These are phyloP conservation scores for Aphelenchoides avenae DNA, from an alignment of 1,140 invertebrate genomes.

Conservation along the genomic window DNA sequence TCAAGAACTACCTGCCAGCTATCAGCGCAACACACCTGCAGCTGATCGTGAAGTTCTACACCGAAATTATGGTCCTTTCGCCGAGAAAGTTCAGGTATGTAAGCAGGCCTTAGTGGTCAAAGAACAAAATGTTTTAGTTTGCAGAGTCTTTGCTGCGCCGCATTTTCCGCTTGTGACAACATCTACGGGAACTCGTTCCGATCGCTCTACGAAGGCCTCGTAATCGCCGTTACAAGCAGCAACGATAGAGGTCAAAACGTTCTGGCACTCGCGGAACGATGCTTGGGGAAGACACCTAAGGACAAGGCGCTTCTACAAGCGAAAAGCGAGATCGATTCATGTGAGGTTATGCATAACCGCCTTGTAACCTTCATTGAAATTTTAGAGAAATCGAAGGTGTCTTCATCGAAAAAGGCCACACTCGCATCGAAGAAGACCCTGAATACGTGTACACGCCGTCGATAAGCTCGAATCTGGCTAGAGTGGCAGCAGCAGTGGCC, in stretches of 20 bases:
- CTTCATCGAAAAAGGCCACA: slow-evolving; percentile 77
- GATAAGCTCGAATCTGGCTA: slow-evolving; percentile 80
- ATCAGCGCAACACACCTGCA: slow-evolving; percentile 67
- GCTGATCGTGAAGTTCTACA: slow-evolving; percentile 81
- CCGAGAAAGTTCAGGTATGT: slow-evolving; percentile 69
- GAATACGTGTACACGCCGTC: slow-evolving; percentile 84
- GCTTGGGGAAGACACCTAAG: slow-evolving; percentile 61
- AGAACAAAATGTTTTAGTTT: no score
- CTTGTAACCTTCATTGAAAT: not conserved
- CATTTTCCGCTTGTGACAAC: slow-evolving; percentile 75
- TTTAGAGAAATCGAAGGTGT: slow-evolving; percentile 77
- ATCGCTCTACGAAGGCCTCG: slow-evolving; percentile 87
- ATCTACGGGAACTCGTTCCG: slow-evolving; percentile 74
- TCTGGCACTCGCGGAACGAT: slow-evolving; percentile 66
- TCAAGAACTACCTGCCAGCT: slow-evolving; percentile 77
- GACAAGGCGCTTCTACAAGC: slow-evolving; percentile 65
- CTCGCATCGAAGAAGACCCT: slow-evolving; percentile 66
- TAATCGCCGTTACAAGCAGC: slow-evolving; percentile 89
- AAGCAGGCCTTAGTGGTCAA: not conserved
- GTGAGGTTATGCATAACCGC: not conserved
- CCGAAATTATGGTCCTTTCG: slow-evolving; percentile 71
- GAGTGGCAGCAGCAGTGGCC: slow-evolving; percentile 83
- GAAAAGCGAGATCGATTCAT: not conserved
- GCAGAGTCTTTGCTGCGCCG: slow-evolving; percentile 83
- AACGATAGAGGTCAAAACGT: slow-evolving; percentile 71